A percentile compares a stretch with the other conserved stretches of the same genome.
Conservation (phyloP, 2,113 vertebrate genomes). For the Stomatorhinus ivindoensis region DNA sequence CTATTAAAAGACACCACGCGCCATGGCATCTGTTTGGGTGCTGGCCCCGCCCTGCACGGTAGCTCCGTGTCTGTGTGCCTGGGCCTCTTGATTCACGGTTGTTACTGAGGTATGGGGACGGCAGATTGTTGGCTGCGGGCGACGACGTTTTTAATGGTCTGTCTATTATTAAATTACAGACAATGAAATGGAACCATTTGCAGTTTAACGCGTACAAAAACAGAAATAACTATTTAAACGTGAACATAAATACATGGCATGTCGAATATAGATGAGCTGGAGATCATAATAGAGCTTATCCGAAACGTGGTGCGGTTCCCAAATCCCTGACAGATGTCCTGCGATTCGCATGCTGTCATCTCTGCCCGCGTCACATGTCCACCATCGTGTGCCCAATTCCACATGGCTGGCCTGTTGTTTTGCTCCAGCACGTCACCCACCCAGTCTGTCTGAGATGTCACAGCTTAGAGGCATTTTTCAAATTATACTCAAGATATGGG, state of each 20-base stretch:
- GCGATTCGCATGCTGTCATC: background rate
- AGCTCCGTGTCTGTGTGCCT: background rate
- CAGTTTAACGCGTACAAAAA: background rate
- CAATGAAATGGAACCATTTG: background rate
- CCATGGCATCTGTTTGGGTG: background rate
- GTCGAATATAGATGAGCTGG: background rate
- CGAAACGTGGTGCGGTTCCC: background rate
- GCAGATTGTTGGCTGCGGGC: background rate
- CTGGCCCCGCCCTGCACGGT: background rate
- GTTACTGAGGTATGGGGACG: background rate
- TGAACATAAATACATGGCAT: background rate
- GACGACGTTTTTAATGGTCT: background rate
- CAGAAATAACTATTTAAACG: background rate
- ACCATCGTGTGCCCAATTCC: background rate
- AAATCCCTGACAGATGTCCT: background rate
- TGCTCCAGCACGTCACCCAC: background rate
- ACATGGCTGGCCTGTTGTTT: background rate
- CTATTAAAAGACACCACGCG: constrained; percentile 13
- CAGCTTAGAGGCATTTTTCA: background rate
- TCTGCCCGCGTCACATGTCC: background rate
- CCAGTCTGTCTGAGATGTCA: background rate
- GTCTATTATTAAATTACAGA: constrained; percentile 1
- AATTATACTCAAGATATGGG: background rate
- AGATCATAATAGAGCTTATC: background rate
- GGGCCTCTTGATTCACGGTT: background rate